Percentiles rank a stretch among this genome's conserved stretches.
These are phyloP conservation scores for Schizotus pectinicornis DNA, from an alignment of 2,888 invertebrate species.

Conservation along the genomic window DNA sequence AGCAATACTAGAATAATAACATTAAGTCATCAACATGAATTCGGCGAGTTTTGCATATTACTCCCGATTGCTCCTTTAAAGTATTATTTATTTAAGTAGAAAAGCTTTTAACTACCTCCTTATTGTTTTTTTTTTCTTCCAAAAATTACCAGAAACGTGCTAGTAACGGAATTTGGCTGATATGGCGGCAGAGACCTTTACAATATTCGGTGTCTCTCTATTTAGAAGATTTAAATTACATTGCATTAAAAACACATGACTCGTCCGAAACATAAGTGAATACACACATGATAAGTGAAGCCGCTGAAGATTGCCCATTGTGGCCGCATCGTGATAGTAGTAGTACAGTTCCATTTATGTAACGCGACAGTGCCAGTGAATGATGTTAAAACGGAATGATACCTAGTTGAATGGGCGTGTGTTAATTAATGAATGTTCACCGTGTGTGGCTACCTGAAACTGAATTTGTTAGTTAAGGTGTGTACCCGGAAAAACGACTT, in stretches of 20 bases:
- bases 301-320: slow-evolving; percentile 10
- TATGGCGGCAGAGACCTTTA: no score
- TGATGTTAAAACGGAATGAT: not conserved
- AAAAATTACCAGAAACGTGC: no score
- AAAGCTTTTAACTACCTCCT: no score
- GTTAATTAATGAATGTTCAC: not conserved
- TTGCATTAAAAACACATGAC: slow-evolving; percentile 21
- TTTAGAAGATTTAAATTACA: slow-evolving; percentile 12
- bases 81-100: no score
- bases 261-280: slow-evolving; percentile 22
- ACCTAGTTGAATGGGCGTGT: no score
- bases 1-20: no score
- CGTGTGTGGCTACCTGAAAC: not conserved
- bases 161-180: no score
- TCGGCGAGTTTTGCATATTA: no score
- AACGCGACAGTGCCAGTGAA: slow-evolving; percentile 5
- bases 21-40: no score
- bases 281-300: slow-evolving; percentile 23
- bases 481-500: slow-evolving; percentile 2
- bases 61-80: no score
- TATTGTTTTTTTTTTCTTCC: no score
- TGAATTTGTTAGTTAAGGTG: not conserved
- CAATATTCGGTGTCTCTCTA: not conserved
- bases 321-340: not conserved
- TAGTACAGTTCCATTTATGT: slow-evolving; percentile 5